Percentiles rank a stretch among this genome's conserved stretches.
These are phyloP conservation scores for Atta cephalotes DNA, from an alignment of 1,140 invertebrate species.

Conservation along the genomic window DNA sequence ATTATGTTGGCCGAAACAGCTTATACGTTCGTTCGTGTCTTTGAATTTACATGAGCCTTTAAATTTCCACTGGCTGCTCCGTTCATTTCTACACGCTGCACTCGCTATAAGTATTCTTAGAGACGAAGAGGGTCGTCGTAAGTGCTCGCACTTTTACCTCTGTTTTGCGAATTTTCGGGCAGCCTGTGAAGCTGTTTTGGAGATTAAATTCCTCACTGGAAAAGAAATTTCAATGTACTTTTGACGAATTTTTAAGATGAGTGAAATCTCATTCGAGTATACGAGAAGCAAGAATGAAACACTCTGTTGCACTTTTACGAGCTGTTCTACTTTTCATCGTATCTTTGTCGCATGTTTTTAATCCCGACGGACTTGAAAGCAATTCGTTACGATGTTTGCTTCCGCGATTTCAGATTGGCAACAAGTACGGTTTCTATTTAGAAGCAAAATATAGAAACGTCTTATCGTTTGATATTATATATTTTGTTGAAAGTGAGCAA, in stretches of 20 bases:
- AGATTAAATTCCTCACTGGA: conserved; percentile 27
- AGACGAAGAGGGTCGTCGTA: conserved; percentile 24
- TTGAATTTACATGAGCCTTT: conserved; percentile 66
- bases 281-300: neutral
- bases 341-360: neutral
- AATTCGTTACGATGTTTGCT: neutral
- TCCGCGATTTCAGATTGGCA: conserved; percentile 18
- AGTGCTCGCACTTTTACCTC: conserved; percentile 20
- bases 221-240: conserved; percentile 20
- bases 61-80: conserved; percentile 58
- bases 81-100: conserved; percentile 15
- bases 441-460: neutral
- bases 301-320: neutral
- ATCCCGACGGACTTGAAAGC: neutral
- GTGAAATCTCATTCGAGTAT: neutral
- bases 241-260: conserved; percentile 11
- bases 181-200: conserved; percentile 1
- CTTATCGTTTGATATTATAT: neutral
- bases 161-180: conserved; percentile 16
- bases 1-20: conserved; percentile 27
- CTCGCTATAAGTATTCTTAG: conserved; percentile 53
- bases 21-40: conserved; percentile 45
- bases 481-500: neutral
- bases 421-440: conserved; percentile 23
- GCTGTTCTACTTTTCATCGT: conserved; percentile 1